A percentile compares a stretch with the other conserved stretches of the same genome.
Conservation (phyloP, 2,888 invertebrate genomes). For the Hemithea aestivaria region DNA sequence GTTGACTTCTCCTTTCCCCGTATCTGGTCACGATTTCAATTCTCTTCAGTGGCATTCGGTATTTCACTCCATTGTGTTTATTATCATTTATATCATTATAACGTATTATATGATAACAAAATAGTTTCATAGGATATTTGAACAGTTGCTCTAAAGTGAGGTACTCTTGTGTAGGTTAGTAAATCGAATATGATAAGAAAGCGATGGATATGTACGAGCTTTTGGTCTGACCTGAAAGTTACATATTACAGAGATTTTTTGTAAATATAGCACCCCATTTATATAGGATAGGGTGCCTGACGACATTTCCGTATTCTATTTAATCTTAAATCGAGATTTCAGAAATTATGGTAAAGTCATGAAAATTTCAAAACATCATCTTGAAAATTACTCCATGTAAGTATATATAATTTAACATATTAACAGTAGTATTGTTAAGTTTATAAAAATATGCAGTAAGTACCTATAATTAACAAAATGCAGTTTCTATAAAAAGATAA, state of each 20-base stretch:
- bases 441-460: too few species aligned
- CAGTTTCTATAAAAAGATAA: too few species aligned
- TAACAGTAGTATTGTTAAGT: too few species aligned
- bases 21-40: constrained; percentile 60
- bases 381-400: too few species aligned
- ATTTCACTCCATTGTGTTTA: constrained; percentile 65
- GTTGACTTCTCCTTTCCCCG: constrained; percentile 39
- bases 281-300: too few species aligned
- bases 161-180: constrained; percentile 13
- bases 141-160: constrained; percentile 22
- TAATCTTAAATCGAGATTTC: too few species aligned
- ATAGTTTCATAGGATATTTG: constrained; percentile 50
- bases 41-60: constrained; percentile 56
- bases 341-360: too few species aligned
- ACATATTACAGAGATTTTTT: neutral
- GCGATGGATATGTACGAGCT: constrained; percentile 11
- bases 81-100: constrained; percentile 47
- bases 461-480: too few species aligned
- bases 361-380: too few species aligned
- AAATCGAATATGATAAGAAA: constrained; percentile 5
- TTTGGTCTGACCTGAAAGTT: constrained; percentile 1
- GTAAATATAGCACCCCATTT: constrained; percentile 3
- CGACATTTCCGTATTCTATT: too few species aligned
- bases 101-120: constrained; percentile 48
- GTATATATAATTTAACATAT: too few species aligned